Base-by-base conservation (phyloP, 2,888 invertebrate genomes). In the Azorinus chamasolen region DNA sequence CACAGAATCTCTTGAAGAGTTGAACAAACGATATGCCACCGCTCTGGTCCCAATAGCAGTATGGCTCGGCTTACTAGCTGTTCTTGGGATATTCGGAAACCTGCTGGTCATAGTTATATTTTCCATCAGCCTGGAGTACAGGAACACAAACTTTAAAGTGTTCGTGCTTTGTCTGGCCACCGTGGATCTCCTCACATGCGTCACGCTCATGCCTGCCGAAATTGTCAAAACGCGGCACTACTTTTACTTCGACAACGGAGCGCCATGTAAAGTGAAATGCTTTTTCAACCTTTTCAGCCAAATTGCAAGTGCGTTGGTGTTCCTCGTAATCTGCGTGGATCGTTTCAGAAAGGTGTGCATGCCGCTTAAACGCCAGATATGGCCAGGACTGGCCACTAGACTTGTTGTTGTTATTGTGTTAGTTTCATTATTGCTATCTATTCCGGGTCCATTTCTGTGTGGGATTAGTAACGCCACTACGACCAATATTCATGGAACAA, bases 341-440 rank as follows among this genome's bases (percentile, higher is more conserved):
- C 46, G 78, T 0, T 78, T 61, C 41, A 46, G 78, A 37, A 68
- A 73, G 25, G 78, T 78, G 10, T 78, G 73, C 43, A 72, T 73
- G 39, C 78, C 78, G 10, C 45, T 78, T 20, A 78, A 73, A 46
- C 63, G 55, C 18, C 78, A 78, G 53, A 78, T 78, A 37, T 61
- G 69, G 46, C 72, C 69, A 18, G 25, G 51, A 4, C 50, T 73
- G 22, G 78, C 78, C 1, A n/a, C 57, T 3, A 72, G 73, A 45
- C 48, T 78, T 14, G 27, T 68, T 16, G n/a, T 64, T 8, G 43
- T 55, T 1, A 62, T 69, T 5, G 32, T 54, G 0, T 10, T 69
- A 4, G 16, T 69, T 2, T 61, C 78, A 8, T 14, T 61, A 14
- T 2, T 78, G 10, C 18, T 73, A 0, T 48, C 72, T 2, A 2